Evolutionary conservation across 2,113 vertebrate genomes (phyloP), one percentile per base, ranked within the genome.

Genomic region (Boulengeromyrus knoepffleri): DNA sequence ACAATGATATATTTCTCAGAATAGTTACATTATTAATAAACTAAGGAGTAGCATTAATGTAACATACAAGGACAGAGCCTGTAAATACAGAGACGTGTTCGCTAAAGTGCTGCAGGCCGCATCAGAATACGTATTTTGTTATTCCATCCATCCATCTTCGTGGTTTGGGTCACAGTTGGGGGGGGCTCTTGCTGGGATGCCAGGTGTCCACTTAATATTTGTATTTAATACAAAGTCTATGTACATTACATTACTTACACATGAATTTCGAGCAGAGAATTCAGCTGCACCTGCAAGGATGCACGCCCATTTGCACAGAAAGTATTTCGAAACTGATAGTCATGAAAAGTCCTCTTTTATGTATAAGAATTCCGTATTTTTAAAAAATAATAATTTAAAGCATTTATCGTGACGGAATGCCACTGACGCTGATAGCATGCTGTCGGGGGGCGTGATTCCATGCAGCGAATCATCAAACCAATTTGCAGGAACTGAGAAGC

Each of bases 381-480:
- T 5, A 0, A 21, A 19, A 21, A 56, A 50, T 50, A 50, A 49
- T 49, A 39, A 87, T 56, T 56, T 87, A 31, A 87, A 31, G 31
- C 27, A 19, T 87, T 87, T 87, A 87, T 49, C 19, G 85, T 56
- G 85, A 45, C 24, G 10, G 19, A 47, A 10, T 46, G 8, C 83
- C 39, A 85, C 47, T 53, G 49, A 53, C 10, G 27, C 10, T 70
- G 21, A 31, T 87, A 49, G n/a, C 49, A 31, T 36, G 85, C 17
- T 36, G 87, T 46, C 21, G 36, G 9, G 87, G 36, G 36, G 13
- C n/a, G 52, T n/a, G 36, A 85, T 47, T 10, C 83, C 19, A 45
- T 88, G 87, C 53, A 88, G 52, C 52, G 8, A 88, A 88, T 88
- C 87, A 62, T 62, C 87, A 66, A 88, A 88, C 87, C 87, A 88